Conservation (phyloP, 1,140 invertebrate species). For the Nymphalis io region DNA sequence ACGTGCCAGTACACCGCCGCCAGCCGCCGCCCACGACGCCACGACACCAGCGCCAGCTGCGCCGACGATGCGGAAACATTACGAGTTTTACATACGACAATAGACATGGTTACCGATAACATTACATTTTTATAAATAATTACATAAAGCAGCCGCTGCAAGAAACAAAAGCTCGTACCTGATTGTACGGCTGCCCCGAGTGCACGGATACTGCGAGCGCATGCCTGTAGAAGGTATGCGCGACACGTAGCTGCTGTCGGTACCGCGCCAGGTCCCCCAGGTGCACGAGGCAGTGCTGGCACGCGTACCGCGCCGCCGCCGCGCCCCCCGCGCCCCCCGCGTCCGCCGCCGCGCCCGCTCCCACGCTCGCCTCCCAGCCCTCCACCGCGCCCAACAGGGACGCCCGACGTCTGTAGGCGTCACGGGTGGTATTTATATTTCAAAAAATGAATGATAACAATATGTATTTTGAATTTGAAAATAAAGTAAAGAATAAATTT, state of each 20-base stretch:
- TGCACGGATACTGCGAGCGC: constrained; percentile 89
- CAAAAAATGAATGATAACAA: too few species aligned
- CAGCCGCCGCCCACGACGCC: constrained; percentile 89
- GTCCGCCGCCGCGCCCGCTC: constrained; percentile 61
- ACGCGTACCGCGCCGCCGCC: constrained; percentile 90
- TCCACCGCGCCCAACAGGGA: constrained; percentile 64
- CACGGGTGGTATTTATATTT: neutral
- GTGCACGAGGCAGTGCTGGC: constrained; percentile 93
- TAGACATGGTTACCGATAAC: too few species aligned
- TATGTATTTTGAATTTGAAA: too few species aligned
- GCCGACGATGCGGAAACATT: neutral
- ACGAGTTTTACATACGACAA: neutral
- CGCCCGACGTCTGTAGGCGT: constrained; percentile 53
- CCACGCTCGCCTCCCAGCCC: constrained; percentile 58
- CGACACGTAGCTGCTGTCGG: constrained; percentile 88
- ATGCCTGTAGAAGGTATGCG: constrained; percentile 91
- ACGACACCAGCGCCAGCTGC: constrained; percentile 89
- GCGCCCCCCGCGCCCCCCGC: constrained; percentile 81
- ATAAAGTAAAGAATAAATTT: too few species aligned
- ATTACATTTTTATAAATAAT: too few species aligned
- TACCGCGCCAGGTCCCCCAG: constrained; percentile 93
- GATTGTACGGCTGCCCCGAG: constrained; percentile 94
- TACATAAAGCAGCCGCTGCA: too few species aligned
- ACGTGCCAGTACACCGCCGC: constrained; percentile 92
- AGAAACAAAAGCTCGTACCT: constrained; percentile 29